Evolutionary conservation across 2,888 invertebrate genomes (phyloP).

Genomic region (Eupithecia subumbrata): DNA sequence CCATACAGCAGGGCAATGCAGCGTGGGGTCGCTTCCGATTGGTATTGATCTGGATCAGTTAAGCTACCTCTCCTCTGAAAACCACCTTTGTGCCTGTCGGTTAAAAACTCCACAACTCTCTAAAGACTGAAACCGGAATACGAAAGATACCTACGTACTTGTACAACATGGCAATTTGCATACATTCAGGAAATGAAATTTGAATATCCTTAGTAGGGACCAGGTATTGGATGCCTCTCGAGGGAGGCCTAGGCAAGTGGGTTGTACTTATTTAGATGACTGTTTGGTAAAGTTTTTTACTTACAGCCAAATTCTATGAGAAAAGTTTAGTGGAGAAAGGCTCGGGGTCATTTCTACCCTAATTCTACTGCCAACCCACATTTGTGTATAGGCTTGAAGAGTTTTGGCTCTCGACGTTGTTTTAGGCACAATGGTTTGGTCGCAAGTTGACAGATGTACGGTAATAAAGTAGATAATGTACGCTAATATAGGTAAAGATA

Average conservation of each 20-base stretch:
- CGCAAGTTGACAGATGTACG: too few relatives aligned
- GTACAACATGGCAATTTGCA: conserved; percentile 58
- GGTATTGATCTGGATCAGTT: too few relatives aligned
- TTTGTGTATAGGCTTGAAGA: background rate
- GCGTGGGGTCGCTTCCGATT: too few relatives aligned
- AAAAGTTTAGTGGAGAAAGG: background rate
- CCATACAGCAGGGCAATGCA: too few relatives aligned
- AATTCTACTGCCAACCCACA: background rate
- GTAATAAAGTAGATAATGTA: too few relatives aligned
- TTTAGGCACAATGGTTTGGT: too few relatives aligned
- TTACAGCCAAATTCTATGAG: background rate
- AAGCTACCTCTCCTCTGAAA: background rate
- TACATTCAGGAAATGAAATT: conserved; percentile 63
- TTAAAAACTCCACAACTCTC: background rate
- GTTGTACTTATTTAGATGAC: conserved; percentile 1
- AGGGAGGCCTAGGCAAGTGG: conserved; percentile 1
- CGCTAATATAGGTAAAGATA: too few relatives aligned
- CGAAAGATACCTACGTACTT: conserved; percentile 50
- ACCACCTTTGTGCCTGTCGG: background rate
- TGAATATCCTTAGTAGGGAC: conserved; percentile 57
- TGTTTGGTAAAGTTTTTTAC: background rate
- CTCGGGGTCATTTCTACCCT: background rate
- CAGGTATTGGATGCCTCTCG: conserved; percentile 20
- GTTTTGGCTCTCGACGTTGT: too few relatives aligned
- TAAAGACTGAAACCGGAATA: conserved; percentile 22